Evolutionary conservation across 2,113 vertebrate species (phyloP).

Genomic region (Pithys albifrons): DNA sequence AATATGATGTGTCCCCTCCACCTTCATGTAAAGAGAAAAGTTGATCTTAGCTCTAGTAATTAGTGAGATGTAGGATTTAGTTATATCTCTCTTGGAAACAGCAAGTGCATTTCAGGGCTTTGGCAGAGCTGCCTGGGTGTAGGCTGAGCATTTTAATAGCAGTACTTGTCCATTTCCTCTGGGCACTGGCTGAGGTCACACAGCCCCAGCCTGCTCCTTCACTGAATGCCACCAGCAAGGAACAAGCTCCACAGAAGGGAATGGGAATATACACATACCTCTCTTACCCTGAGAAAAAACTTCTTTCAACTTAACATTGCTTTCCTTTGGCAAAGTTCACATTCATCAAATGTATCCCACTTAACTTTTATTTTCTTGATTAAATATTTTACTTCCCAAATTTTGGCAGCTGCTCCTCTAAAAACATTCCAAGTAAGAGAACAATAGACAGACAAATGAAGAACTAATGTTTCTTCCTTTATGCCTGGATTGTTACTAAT

Average conservation of each 20-base stretch:
- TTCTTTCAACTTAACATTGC: neutral
- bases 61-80: neutral
- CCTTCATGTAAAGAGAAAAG: neutral
- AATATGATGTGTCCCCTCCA: neutral
- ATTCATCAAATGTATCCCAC: conserved; percentile 19
- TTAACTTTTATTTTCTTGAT: conserved; percentile 45
- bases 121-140: neutral
- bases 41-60: neutral
- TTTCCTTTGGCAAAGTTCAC: conserved; percentile 25
- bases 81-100: neutral
- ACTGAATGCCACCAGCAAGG: neutral
- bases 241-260: neutral
- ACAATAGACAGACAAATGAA: conserved; percentile 56
- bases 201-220: neutral
- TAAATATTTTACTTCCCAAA: conserved; percentile 48
- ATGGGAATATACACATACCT: neutral
- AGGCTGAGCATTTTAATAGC: neutral
- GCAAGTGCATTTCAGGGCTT: neutral
- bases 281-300: neutral
- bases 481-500: neutral
- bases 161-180: neutral
- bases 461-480: conserved; percentile 45
- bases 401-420: conserved; percentile 32
- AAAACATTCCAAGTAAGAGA: conserved; percentile 57
- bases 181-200: rapidly evolving